Conservation (phyloP, 2,113 vertebrate species). For the Regulus satrapa region DNA sequence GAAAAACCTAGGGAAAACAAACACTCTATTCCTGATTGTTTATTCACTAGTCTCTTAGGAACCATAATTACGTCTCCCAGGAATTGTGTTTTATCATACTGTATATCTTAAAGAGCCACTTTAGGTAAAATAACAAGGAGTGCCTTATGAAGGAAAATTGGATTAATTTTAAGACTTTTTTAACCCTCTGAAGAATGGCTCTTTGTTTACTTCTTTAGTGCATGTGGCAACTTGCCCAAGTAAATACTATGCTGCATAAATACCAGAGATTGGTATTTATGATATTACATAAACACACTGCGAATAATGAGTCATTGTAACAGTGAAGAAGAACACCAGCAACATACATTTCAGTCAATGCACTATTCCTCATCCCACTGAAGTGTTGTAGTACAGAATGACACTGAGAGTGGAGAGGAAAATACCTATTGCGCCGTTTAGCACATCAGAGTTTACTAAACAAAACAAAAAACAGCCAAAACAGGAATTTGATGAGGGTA, state of each 20-base stretch:
- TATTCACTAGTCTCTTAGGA: constrained; percentile 62
- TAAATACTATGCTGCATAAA: constrained; percentile 73
- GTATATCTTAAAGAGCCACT: constrained; percentile 71
- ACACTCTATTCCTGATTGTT: constrained; percentile 62
- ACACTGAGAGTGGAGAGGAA: not conserved
- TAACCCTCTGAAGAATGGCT: constrained; percentile 73
- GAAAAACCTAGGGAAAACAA: constrained; percentile 40
- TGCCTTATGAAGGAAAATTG: constrained; percentile 76
- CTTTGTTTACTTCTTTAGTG: constrained; percentile 75
- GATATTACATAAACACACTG: constrained; percentile 76
- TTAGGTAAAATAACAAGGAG: constrained; percentile 73
- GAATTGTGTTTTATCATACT: constrained; percentile 68
- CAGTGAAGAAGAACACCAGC: constrained; percentile 54
- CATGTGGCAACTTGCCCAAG: constrained; percentile 76
- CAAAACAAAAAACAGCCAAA: not conserved
- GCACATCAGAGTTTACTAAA: not conserved
- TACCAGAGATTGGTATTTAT: constrained; percentile 76
- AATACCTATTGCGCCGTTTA: not conserved
- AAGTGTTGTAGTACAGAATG: fast-evolving
- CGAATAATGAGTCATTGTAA: constrained; percentile 70
- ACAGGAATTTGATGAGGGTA: not conserved
- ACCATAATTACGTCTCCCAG: constrained; percentile 64
- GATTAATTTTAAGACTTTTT: constrained; percentile 70
- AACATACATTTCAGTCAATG: not conserved
- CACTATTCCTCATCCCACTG: not conserved